Evolutionary conservation across 1,140 invertebrate species (phyloP), one percentile per base, ranked within the genome.

Genomic region (Globodera rostochiensis): DNA sequence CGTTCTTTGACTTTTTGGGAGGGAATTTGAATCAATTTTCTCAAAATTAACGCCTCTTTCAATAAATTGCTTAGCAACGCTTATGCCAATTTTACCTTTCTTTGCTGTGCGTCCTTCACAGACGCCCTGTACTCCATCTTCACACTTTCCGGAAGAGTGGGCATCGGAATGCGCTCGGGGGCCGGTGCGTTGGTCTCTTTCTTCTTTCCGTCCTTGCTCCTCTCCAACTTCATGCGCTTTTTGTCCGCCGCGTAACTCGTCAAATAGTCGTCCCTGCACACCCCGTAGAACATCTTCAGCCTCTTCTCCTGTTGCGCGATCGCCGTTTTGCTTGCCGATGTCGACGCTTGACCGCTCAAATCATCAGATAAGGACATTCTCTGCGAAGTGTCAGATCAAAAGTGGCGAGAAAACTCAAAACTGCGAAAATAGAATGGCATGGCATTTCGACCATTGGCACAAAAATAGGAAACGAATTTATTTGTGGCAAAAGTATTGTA

Each of bases 151-250:
- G 82, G 82, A 19, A 83, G 21, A 19, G 80, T 67, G 13, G 82
- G 82, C 83, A 83, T 64, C n/a, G 82, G 82, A 80, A 83, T 83
- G 77, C 82, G 83, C n/a, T 83, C 82, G n/a, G 70, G 71, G 13
- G 81, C 69, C 69, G 82, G 82, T 49, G 82, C 83, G 47, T 64
- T 83, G 6, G 76, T 69, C 45, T 83, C 82, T 50, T 84, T 83
- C 25, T 77, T 83, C 49, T 83, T 83, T 0, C 49, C 64, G 46
- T 83, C 82, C 19, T 83, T 83, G 76, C 73, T 74, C 60, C 74
- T 83, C 77, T 78, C 77, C 25, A 83, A 73, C 64, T 84, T 83
- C 57, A 73, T 47, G 57, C 75, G 74, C 36, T 83, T 83, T 53
- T 84, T 83, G 60, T 83, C 82, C 8, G 60, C 69, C 60, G 67